Conservation (phyloP, 1,140 invertebrate genomes). For the Stegodyphus dumicola region DNA sequence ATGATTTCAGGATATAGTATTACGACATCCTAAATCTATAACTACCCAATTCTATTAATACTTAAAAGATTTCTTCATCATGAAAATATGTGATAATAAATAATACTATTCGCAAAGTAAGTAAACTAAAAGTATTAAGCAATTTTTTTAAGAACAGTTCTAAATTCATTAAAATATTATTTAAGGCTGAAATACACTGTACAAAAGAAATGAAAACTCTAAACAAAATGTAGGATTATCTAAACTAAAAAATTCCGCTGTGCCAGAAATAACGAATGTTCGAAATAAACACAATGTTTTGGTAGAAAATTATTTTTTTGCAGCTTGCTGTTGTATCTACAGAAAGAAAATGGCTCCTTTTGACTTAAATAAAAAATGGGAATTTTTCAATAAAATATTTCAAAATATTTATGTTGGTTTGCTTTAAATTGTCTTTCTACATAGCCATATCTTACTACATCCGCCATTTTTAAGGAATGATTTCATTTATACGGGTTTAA, state of each 20-base stretch:
- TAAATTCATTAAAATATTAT: neutral
- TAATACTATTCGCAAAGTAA: neutral
- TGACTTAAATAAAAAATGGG: neutral
- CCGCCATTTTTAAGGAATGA: no score
- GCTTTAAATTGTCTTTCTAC: no score
- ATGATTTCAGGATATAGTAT: no score
- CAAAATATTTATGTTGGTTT: neutral
- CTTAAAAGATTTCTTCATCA: no score
- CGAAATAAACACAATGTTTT: neutral
- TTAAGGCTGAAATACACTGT: neutral
- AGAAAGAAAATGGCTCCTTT: neutral
- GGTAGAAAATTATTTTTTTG: conserved; percentile 18
- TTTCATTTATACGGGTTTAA: no score
- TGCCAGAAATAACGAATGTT: neutral
- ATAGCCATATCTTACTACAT: no score
- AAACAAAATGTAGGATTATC: neutral
- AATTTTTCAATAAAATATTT: neutral
- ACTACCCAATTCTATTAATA: neutral
- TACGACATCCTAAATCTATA: neutral
- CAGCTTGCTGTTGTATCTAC: neutral
- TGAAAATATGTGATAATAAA: neutral
- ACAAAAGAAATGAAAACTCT: neutral
- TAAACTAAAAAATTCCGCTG: neutral
- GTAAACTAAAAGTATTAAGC: no score
- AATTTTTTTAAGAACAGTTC: neutral